phyloP scores from a whole-genome alignment of 2,888 invertebrate genomes.

The Abrostola triplasia region DNA sequence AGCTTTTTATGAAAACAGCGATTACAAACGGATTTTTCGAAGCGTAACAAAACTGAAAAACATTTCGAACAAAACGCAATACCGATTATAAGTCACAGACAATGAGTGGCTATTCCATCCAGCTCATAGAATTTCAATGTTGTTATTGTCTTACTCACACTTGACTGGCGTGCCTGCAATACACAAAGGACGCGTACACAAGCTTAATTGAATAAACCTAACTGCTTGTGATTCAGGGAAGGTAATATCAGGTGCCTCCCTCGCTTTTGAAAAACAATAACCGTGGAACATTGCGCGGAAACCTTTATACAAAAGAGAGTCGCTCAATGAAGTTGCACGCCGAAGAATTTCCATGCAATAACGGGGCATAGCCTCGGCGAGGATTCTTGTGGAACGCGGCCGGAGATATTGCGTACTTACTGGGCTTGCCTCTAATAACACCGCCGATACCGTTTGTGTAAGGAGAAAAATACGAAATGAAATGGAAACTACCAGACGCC shows the following conservation, averaged over 20 bases:
- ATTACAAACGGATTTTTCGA: not conserved
- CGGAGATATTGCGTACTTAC: conserved; percentile 87
- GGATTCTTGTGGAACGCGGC: conserved; percentile 77
- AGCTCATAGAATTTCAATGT: conserved; percentile 35
- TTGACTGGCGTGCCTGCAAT: conserved; percentile 55
- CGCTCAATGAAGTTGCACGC: conserved; percentile 86
- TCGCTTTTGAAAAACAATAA: conserved; percentile 87
- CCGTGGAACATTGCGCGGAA: conserved; percentile 80
- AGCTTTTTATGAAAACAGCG: conserved; percentile 1
- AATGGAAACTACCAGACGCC: conserved; percentile 80
- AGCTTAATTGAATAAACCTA: conserved; percentile 81
- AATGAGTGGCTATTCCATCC: conserved; percentile 26
- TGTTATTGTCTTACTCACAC: conserved; percentile 51
- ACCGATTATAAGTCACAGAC: conserved; percentile 11
- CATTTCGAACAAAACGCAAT: conserved; percentile 12
- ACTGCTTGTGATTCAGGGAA: conserved; percentile 78
- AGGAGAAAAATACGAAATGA: conserved; percentile 83
- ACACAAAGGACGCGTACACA: conserved; percentile 63
- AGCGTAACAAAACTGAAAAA: conserved; percentile 6
- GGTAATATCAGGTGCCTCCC: conserved; percentile 80
- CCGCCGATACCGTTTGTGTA: conserved; percentile 82
- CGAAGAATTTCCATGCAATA: conserved; percentile 88
- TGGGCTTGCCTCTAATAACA: conserved; percentile 85
- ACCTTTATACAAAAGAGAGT: conserved; percentile 84
- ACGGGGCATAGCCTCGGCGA: conserved; percentile 75